Evolutionary conservation across 2,888 invertebrate genomes (phyloP).

Genomic region (Nephrotoma appendiculata): DNA sequence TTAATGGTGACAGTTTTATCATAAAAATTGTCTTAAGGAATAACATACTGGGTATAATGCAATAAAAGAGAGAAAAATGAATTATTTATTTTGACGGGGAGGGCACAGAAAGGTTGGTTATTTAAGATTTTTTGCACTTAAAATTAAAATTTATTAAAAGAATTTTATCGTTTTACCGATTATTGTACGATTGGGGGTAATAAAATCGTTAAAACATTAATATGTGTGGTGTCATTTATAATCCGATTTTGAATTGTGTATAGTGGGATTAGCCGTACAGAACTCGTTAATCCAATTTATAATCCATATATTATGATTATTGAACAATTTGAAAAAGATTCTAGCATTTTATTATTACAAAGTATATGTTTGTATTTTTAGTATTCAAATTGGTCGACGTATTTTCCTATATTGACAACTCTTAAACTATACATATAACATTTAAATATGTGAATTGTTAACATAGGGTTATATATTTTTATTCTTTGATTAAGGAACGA

Average conservation of each 20-base stretch:
- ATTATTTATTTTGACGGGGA: neutral
- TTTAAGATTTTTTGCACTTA: neutral
- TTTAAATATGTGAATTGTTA: no score
- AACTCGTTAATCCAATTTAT: neutral
- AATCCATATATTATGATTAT: neutral
- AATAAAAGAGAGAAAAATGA: neutral
- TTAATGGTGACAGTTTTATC: neutral
- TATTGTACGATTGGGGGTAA: neutral
- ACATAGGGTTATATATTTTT: no score
- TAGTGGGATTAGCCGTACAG: neutral
- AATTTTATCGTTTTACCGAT: neutral
- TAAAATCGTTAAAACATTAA: neutral
- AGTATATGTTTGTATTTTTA: no score
- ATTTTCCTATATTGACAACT: no score
- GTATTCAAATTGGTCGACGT: no score
- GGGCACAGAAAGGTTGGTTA: neutral
- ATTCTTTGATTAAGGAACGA: no score
- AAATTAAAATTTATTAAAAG: neutral
- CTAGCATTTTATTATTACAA: no score
- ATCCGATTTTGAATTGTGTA: neutral
- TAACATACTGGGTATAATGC: neutral
- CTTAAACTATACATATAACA: no score
- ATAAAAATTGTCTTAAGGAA: neutral
- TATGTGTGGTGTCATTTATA: neutral
- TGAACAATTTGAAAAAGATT: no score